Evolutionary conservation across 1,140 invertebrate genomes (phyloP), one percentile per base, ranked within the genome.

Genomic region (Pogonomyrmex californicus): DNA sequence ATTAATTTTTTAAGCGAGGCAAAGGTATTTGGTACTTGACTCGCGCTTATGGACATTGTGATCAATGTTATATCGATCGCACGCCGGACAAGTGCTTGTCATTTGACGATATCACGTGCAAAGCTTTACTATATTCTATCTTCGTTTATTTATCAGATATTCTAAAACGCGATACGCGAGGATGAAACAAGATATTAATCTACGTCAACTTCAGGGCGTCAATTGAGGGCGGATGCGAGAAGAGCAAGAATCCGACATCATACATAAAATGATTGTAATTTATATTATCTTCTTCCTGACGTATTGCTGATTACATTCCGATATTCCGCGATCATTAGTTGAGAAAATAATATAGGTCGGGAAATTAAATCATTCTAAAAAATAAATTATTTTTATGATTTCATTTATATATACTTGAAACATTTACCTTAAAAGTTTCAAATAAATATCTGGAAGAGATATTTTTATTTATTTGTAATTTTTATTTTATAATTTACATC

Each of bases 201-300:
- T 73, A 83, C 41, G 79, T 83, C 78, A 81, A 68, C 36, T 70
- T 71, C 78, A 71, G 65, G 65, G 36, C n/a, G n/a, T 41, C 78
- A 70, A 81, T 47, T 7, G 36, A 41, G 10, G 1, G 17, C 33
- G 10, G 14, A 6, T 38, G 62, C 7, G 41, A 63, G 30, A 78
- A 65, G 5, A 4, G 58, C 76, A n/a, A 65, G 58, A 65, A 4
- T 63, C n/a, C 7, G 14, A 58, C 10, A 38, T 78, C 41, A 12
- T 36, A 23, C 17, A 47, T 65, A 49, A 49, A 49, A 23, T 23
- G n/a, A 65, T 78, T 7, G 58, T 2, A 10, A 7, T 6, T 44
- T 44, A 44, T 44, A 14, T 23, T 56, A 41, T 70, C 38, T 33
- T 33, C 33, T 49, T 38, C 65, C 14, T 58, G 30, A 6, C 9